phyloP scores from a whole-genome alignment of 2,113 vertebrate species.

The Poicephalus gulielmi region DNA sequence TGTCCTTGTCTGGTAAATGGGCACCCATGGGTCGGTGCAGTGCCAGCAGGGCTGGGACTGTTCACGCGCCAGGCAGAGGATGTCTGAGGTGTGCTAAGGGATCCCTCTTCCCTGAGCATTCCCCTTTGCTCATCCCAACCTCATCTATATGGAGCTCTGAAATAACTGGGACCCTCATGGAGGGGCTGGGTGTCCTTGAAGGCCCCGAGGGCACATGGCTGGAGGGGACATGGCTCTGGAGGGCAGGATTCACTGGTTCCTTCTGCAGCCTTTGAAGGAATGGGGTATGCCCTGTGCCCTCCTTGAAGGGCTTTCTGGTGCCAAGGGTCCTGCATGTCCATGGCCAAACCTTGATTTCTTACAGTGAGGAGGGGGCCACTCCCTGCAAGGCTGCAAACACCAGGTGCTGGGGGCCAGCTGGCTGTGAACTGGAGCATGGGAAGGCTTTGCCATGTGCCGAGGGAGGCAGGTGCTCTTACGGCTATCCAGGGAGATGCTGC shows the following conservation, averaged over 20 bases:
- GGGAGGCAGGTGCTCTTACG: constrained; percentile 2
- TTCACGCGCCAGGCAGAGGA: background rate
- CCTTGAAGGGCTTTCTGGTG: background rate
- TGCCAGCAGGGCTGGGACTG: background rate
- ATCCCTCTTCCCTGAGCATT: background rate
- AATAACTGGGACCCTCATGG: background rate
- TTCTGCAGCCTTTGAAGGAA: background rate
- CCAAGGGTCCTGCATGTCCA: background rate
- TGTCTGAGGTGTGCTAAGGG: background rate
- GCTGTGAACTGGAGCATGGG: background rate
- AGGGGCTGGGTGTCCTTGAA: background rate
- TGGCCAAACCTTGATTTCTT: background rate
- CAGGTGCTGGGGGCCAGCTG: background rate
- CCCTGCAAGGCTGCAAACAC: background rate
- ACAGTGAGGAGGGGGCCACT: background rate
- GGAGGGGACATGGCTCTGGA: background rate
- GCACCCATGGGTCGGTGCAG: background rate
- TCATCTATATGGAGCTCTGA: background rate
- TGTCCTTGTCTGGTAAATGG: background rate
- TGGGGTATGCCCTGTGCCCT: background rate
- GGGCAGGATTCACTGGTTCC: background rate
- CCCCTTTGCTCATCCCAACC: background rate
- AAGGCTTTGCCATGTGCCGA: background rate
- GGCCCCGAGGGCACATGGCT: background rate
- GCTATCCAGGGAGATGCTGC: background rate